These are phyloP conservation scores for Zygaena filipendulae DNA, from an alignment of 2,888 invertebrate species.

Conservation along the genomic window DNA sequence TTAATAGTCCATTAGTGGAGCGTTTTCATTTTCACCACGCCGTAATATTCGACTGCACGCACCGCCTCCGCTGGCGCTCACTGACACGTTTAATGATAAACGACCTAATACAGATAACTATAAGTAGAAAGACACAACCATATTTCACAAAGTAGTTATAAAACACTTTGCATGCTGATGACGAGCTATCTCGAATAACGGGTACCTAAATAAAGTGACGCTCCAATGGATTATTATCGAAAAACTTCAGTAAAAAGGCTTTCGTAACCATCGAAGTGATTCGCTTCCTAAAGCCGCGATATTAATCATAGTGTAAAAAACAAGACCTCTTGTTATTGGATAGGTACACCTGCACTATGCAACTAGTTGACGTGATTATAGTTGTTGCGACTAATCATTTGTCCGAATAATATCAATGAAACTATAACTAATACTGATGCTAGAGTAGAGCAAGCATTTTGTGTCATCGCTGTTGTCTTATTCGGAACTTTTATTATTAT, in stretches of 20 bases:
- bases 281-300: constrained; percentile 57
- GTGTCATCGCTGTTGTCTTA: too few relatives aligned
- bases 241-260: constrained; percentile 56
- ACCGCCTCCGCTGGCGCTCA: background rate
- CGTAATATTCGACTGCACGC: background rate
- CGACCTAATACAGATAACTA: too few relatives aligned
- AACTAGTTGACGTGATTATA: too few relatives aligned
- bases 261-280: constrained; percentile 58
- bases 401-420: too few relatives aligned
- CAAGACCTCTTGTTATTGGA: too few relatives aligned
- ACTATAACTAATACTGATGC: too few relatives aligned
- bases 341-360: too few relatives aligned
- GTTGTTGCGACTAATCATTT: too few relatives aligned
- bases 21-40: constrained; percentile 32
- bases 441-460: too few relatives aligned
- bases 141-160: constrained; percentile 32
- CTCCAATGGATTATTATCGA: constrained; percentile 35
- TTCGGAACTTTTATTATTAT: too few relatives aligned
- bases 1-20: constrained; percentile 48
- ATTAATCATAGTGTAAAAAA: constrained; percentile 52
- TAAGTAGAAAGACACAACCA: too few relatives aligned
- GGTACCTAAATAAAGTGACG: constrained; percentile 36
- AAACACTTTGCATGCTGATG: constrained; percentile 34
- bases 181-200: constrained; percentile 34
- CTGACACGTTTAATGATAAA: too few relatives aligned